A percentile compares a stretch with the other conserved stretches of the same genome.
phyloP scores from a whole-genome alignment of 2,797 vertebrate genomes.

The Anisognathus igniventris region DNA sequence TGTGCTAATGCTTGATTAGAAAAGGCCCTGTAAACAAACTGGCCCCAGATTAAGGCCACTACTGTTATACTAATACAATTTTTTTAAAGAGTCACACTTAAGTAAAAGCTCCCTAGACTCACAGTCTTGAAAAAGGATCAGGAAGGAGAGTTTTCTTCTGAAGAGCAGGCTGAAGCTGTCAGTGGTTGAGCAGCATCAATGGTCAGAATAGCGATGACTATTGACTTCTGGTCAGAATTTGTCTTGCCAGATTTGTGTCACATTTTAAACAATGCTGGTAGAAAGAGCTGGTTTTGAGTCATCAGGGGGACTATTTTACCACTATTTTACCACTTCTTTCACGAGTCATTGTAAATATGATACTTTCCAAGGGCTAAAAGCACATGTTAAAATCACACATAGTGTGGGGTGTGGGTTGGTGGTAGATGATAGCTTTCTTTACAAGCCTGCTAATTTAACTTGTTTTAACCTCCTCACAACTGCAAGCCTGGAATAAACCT shows the following conservation, averaged over 20 bases:
- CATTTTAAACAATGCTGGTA: not conserved
- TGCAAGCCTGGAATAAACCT: not conserved
- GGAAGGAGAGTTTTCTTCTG: not conserved
- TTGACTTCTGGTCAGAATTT: not conserved
- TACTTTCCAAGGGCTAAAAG: not conserved
- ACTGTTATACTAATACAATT: not conserved
- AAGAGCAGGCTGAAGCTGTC: not conserved
- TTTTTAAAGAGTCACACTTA: not conserved
- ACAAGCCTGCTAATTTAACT: not conserved
- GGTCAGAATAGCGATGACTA: not conserved
- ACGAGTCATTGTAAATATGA: not conserved
- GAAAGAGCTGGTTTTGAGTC: slow-evolving; percentile 3
- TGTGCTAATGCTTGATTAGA: not conserved
- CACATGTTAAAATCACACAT: not conserved
- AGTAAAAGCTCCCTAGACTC: not conserved
- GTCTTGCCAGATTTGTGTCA: not conserved
- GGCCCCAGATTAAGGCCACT: not conserved
- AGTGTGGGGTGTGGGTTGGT: not conserved
- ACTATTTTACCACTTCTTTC: slow-evolving; percentile 3
- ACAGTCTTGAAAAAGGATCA: not conserved
- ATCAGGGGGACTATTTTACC: slow-evolving; percentile 23
- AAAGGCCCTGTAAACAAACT: not conserved
- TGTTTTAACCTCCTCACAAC: not conserved
- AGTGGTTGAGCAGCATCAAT: not conserved
- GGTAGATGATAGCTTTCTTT: not conserved